These are phyloP conservation scores for Parapsyche elsis DNA, from an alignment of 1,140 invertebrate species.

Conservation along the genomic window DNA sequence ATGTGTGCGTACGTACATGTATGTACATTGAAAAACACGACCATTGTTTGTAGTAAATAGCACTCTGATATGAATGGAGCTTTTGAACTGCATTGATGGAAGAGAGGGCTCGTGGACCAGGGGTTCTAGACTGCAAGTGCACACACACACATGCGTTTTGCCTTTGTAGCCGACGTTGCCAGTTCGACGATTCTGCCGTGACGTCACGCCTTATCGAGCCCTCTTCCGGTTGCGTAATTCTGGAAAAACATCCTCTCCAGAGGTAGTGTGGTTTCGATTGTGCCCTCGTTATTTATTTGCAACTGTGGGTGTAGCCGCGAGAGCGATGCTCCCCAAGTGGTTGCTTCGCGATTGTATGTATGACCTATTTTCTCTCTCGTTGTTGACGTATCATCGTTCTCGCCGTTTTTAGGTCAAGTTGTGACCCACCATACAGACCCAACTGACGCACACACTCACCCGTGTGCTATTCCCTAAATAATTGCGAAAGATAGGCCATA, in stretches of 20 bases:
- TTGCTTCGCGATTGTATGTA: neutral
- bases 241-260: neutral
- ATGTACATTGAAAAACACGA: too few relatives aligned
- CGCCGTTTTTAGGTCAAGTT: slow-evolving; percentile 20
- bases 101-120: too few relatives aligned
- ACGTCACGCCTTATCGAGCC: neutral
- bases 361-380: slow-evolving; percentile 24
- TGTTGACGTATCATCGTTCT: neutral
- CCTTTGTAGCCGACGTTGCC: too few relatives aligned
- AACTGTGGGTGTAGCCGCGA: neutral
- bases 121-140: too few relatives aligned
- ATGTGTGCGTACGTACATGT: too few relatives aligned
- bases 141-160: too few relatives aligned
- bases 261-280: neutral
- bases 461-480: neutral
- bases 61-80: too few relatives aligned
- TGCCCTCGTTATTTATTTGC: neutral
- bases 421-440: neutral
- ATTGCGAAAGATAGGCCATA: neutral
- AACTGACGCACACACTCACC: neutral
- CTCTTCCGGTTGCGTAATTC: neutral
- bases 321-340: neutral
- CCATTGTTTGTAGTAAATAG: too few relatives aligned
- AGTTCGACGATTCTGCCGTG: neutral
- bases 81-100: too few relatives aligned